Base-by-base conservation (phyloP, 2,888 invertebrate species). In the Acanthosepion pharaonis region DNA sequence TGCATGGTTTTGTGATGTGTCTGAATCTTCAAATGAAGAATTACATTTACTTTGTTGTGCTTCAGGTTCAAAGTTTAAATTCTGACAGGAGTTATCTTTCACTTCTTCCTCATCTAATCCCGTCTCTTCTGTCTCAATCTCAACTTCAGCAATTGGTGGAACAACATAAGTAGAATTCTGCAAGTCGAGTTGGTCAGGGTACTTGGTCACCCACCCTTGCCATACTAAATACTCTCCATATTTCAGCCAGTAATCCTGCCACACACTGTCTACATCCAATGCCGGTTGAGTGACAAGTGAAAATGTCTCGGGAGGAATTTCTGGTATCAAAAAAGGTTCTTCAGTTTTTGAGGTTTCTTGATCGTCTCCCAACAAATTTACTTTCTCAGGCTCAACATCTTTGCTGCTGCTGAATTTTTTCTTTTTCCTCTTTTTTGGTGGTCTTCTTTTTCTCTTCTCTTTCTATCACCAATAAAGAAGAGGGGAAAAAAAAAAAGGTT, bases 141-240 rank as follows among this genome's bases (percentile, higher is more conserved):
- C 96, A 42, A 96, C 96, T 94, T 96, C 96, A 42, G 95, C 95
- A 53, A 96, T 95, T 94, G 95, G 95, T 18, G 96, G 96, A n/a
- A 96, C 95, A 33, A 95, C 95, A 15, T 93, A 94, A 15, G 94
- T 51, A 23, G 94, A 64, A 23, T 93, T 91, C 28, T 96, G 95
- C 33, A 96, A 96, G 28, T 96, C 96, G n/a, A 96, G 95, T 93
- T 96, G 96, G 94, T 97, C 96, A 0, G 97, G 97, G 95, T 97
- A 97, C 95, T 97, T 97, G 51, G 96, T 96, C 15, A 97, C 95
- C 97, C 97, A 97, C 0, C 96, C 96, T 94, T 97, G 96, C 97
- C 97, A 97, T 42, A 97, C 96, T 51, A 97, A 94, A 94, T 96
- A 96, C 94, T 97, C 97, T 25, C 97, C 97, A 96, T 96, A 96